Percentiles rank a stretch among this genome's conserved stretches.
These are phyloP conservation scores for Antheraea mylitta DNA, from an alignment of 1,140 invertebrate species.

Conservation along the genomic window DNA sequence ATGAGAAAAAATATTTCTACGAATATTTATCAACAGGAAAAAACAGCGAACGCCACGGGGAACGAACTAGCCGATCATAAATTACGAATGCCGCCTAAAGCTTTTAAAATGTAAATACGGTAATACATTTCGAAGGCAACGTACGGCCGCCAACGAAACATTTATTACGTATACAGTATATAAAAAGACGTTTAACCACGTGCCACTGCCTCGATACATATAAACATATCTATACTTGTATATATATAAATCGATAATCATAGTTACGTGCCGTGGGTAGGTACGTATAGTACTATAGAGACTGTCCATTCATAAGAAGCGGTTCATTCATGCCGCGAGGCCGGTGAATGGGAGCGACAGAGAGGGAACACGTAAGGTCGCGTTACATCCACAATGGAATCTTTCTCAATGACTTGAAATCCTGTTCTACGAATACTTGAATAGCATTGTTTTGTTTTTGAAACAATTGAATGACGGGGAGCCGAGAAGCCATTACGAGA, in stretches of 20 bases:
- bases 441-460: slow-evolving; percentile 52
- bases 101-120: slow-evolving; percentile 13
- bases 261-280: slow-evolving; percentile 31
- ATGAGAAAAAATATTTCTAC: slow-evolving; percentile 7
- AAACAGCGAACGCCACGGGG: slow-evolving; percentile 11
- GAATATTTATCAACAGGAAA: slow-evolving; percentile 1
- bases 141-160: slow-evolving; percentile 23
- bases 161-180: slow-evolving; percentile 33
- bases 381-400: slow-evolving; percentile 63
- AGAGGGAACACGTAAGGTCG: slow-evolving; percentile 55
- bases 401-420: slow-evolving; percentile 48
- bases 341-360: slow-evolving; percentile 72
- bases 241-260: slow-evolving; percentile 49
- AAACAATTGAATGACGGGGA: slow-evolving; percentile 49
- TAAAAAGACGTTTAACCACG: slow-evolving; percentile 52
- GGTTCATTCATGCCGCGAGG: slow-evolving; percentile 69
- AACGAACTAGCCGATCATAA: slow-evolving; percentile 7
- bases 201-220: slow-evolving; percentile 37
- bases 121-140: slow-evolving; percentile 23
- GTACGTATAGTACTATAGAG: slow-evolving; percentile 70
- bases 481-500: slow-evolving; percentile 33
- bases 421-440: slow-evolving; percentile 58
- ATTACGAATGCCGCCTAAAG: slow-evolving; percentile 8
- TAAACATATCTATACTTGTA: slow-evolving; percentile 38
- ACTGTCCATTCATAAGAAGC: slow-evolving; percentile 75